Base-by-base conservation (phyloP, 2,113 vertebrate genomes). In the Micronisus gabar region DNA sequence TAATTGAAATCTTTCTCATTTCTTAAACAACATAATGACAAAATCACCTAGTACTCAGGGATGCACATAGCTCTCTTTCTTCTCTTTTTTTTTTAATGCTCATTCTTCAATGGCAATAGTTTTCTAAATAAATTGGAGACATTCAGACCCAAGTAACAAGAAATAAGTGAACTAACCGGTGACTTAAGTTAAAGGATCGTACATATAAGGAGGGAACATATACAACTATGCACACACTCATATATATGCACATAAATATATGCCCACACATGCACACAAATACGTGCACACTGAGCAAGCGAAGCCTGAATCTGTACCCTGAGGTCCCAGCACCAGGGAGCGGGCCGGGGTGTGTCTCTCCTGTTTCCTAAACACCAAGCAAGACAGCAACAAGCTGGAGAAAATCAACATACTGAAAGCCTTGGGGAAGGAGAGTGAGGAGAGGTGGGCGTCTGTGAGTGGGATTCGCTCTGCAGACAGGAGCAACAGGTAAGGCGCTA, bases 1-100 rank as follows among this genome's bases (percentile, higher is more conserved):
- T 73, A 43, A 75, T 30, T 38, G 25, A 89, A 91, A 80, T 72
- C 19, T 58, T 90, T 76, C 23, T 65, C 1, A 80, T 65, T 93
- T 82, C 48, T 92, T 73, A 52, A 80, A 63, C 15, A 85, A 45
- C 25, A 52, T 36, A 36, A 53, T 59, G 15, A 48, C 34, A 73
- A 79, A 41, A 48, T 32, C 25, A 74, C 12, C 13, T 74, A 65
- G 50, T 15, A 47, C 12, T 91, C 26, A 11, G 23, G 79, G 17
- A 43, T 0, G 1, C 17, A 9, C 25, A 45, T 22, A 65, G 21
- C 3, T 17, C 29, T 41, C 36, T 15, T 32, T 13, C 4, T 5
- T 81, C 2, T 38, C 4, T 56, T 11, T 36, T 34, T 34, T 34
- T 40, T 26, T 21, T 14, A 70, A 61, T 52, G 38, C 13, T 82